A percentile compares a stretch with the other conserved stretches of the same genome.
Evolutionary conservation across 2,888 invertebrate genomes (phyloP).

Genomic region (Epiblema foenella): DNA sequence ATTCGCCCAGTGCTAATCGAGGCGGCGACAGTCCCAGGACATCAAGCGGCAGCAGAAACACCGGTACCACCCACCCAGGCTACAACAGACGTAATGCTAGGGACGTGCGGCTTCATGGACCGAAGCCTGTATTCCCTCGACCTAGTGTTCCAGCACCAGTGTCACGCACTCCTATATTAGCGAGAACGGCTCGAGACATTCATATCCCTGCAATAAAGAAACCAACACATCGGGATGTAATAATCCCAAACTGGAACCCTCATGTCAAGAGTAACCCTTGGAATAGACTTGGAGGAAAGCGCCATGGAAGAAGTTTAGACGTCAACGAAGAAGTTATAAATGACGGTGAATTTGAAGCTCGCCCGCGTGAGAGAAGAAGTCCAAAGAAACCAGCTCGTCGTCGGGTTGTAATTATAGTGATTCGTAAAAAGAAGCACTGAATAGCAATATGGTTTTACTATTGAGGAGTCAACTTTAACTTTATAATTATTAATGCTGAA

Average conservation of each 20-base stretch:
- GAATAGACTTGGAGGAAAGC: constrained; percentile 51
- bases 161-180: constrained; percentile 45
- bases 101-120: constrained; percentile 43
- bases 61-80: constrained; percentile 31
- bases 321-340: constrained; percentile 11
- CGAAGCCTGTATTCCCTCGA: constrained; percentile 42
- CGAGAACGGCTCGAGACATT: constrained; percentile 47
- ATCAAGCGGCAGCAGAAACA: constrained; percentile 11
- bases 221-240: constrained; percentile 55
- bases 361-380: constrained; percentile 13
- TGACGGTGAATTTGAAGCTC: background rate
- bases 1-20: background rate
- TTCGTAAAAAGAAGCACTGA: constrained; percentile 26
- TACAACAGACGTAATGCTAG: constrained; percentile 39
- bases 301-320: constrained; percentile 46
- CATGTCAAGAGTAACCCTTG: constrained; percentile 57
- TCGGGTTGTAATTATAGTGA: constrained; percentile 13
- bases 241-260: constrained; percentile 63
- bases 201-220: constrained; percentile 51
- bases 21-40: constrained; percentile 1
- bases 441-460: background rate
- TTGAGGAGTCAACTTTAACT: background rate
- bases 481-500: background rate
- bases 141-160: constrained; percentile 33
- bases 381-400: constrained; percentile 18